Evolutionary conservation across 2,888 invertebrate genomes (phyloP), one percentile per base, ranked within the genome.

Genomic region (Nematopogon swammerdamellus): DNA sequence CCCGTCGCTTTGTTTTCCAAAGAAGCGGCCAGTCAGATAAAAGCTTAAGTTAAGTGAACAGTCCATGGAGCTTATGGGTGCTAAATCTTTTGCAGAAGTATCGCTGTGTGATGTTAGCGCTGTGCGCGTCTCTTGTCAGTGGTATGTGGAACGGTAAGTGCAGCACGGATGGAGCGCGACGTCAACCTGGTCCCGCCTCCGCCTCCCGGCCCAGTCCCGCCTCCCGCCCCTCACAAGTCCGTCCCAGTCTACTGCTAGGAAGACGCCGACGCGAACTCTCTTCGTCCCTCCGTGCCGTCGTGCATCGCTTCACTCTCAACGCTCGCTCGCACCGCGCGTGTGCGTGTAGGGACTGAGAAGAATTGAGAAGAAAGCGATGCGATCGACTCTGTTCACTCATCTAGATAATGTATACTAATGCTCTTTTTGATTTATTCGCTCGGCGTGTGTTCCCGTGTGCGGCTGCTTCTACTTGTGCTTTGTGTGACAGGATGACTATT

Each of bases 11-110:
- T 36, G 8, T 25, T 8, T 25, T 25, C 25, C 8, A 36, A 6
- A 4, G 11, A 36, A 36, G 36, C n/a, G 36, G 36, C 36, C 36
- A 53, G 51, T 51, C 53, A 51, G 58, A 57, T 60, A 60, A 66
- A 67, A 19, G 16, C 18, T 36, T n/a, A 62, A 56, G 62, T 57
- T 67, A 62, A 66, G 63, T 68, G 20, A 51, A 52, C 64, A 67
- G 65, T 67, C 69, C 67, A 71, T 68, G 67, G 70, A 77, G 83
- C 84, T 85, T 81, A 85, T 81, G 85, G 85, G 87, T 85, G 86
- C 79, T 85, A 79, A 75, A 85, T 88, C 86, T 88, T 88, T 85
- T 88, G 85, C 88, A 88, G 88, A 88, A 87, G 79, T 82, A 80
- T 82, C 81, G 83, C 80, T 82, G 82, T 82, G 83, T 83, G 84